These are phyloP conservation scores for Linnaemya tessellans DNA, from an alignment of 2,888 invertebrate species.

Conservation along the genomic window DNA sequence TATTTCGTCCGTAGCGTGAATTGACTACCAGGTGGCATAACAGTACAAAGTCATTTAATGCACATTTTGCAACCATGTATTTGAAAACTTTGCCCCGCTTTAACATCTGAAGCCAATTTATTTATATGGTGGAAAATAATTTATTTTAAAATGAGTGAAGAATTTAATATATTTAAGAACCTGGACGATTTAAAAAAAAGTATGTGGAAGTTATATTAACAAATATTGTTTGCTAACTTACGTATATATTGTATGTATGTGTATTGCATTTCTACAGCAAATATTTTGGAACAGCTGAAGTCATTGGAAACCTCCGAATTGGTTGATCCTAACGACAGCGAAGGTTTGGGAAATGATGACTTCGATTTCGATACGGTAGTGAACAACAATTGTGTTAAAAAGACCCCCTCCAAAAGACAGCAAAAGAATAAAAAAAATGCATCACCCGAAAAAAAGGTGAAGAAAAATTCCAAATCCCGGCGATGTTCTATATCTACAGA, in stretches of 20 bases:
- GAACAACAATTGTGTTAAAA: constrained; percentile 21
- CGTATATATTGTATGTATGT: not conserved
- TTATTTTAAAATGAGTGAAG: constrained; percentile 55
- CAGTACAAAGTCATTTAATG: too few species aligned
- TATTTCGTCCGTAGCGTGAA: too few species aligned
- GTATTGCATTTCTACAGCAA: constrained; percentile 45
- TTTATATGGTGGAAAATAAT: not conserved
- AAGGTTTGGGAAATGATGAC: constrained; percentile 45
- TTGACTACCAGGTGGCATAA: too few species aligned
- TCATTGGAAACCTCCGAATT: constrained; percentile 16
- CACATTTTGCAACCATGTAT: not conserved
- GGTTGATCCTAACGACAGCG: constrained; percentile 27
- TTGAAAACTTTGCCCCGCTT: not conserved
- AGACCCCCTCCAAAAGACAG: constrained; percentile 28
- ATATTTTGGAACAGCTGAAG: constrained; percentile 64
- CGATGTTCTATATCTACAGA: constrained; percentile 43
- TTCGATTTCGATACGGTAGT: constrained; percentile 53
- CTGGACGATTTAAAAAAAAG: constrained; percentile 70
- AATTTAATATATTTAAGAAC: constrained; percentile 74
- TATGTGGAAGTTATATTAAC: constrained; percentile 34
- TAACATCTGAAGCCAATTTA: not conserved
- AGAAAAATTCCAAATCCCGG: constrained; percentile 26
- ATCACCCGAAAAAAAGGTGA: constrained; percentile 27
- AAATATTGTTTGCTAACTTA: not conserved
- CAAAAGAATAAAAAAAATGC: not conserved